Percentiles rank a stretch among this genome's conserved stretches.
These are phyloP conservation scores for Lindbergichthys nudifrons DNA, from an alignment of 2,797 vertebrate genomes.

Conservation along the genomic window DNA sequence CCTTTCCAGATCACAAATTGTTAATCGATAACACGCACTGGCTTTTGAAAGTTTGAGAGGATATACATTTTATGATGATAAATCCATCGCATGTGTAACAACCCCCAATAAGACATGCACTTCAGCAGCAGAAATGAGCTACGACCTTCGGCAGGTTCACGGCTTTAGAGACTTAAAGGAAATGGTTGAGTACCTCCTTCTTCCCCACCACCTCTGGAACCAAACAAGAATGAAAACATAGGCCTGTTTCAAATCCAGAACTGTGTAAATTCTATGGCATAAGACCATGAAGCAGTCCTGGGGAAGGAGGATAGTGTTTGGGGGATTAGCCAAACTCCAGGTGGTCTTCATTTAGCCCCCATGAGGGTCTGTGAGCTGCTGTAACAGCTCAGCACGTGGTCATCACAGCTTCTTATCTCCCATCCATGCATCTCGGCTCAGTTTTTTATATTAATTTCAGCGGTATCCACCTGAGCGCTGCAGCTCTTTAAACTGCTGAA, in stretches of 20 bases:
- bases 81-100: conserved; percentile 33
- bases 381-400: conserved; percentile 60
- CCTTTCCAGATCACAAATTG: conserved; percentile 23
- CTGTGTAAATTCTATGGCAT: conserved; percentile 72
- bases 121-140: conserved; percentile 33
- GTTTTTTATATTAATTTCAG: conserved; percentile 35
- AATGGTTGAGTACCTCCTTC: conserved; percentile 38
- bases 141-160: conserved; percentile 40
- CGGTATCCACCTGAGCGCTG: conserved; percentile 22
- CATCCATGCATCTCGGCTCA: conserved; percentile 21
- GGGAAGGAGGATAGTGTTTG: conserved; percentile 66
- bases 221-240: conserved; percentile 17
- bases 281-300: conserved; percentile 67
- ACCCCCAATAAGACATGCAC: neutral
- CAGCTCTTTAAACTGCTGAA: conserved; percentile 50
- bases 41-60: conserved; percentile 22
- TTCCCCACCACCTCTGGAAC: conserved; percentile 25
- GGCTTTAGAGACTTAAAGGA: conserved; percentile 46
- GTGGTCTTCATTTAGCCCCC: conserved; percentile 82
- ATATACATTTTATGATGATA: conserved; percentile 44
- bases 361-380: conserved; percentile 57
- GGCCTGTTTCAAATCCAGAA: conserved; percentile 74
- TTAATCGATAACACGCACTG: conserved; percentile 35
- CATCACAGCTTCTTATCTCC: conserved; percentile 54
- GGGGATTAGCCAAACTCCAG: conserved; percentile 77